Percentiles rank a stretch among this genome's conserved stretches.
These are phyloP conservation scores for Zoroaster sp. DNA, from an alignment of 53 echinoderm and acorn worm species.

Conservation along the genomic window DNA sequence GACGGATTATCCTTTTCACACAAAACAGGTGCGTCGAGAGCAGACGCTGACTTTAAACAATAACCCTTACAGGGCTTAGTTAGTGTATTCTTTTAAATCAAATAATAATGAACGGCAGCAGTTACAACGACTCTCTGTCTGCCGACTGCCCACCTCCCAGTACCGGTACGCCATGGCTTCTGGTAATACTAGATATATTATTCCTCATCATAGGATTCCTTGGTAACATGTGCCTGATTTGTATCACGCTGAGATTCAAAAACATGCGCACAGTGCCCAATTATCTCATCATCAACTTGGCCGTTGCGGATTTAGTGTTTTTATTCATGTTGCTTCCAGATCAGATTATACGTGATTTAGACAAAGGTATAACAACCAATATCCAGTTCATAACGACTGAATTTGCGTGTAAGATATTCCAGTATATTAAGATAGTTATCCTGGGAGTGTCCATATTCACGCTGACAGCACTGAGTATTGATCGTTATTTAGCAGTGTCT, in stretches of 20 bases:
- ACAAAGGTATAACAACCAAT: too few species aligned
- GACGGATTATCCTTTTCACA: too few species aligned
- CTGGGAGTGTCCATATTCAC: constrained; percentile 47
- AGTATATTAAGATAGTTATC: constrained; percentile 27
- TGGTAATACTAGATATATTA: too few species aligned
- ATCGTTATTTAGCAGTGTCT: constrained; percentile 55
- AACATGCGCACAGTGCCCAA: constrained; percentile 63
- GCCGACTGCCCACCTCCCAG: too few species aligned
- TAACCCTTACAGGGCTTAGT: too few species aligned
- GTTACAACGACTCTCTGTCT: too few species aligned
- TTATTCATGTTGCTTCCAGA: constrained; percentile 7
- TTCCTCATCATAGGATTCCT: constrained; percentile 50
- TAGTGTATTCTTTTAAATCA: too few species aligned
- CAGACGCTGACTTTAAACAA: too few species aligned
- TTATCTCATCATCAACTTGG: constrained; percentile 51
- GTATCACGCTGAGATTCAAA: constrained; percentile 38
- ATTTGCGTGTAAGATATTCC: not conserved
- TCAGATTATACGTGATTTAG: not conserved
- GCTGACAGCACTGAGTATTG: constrained; percentile 59
- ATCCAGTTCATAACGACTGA: not conserved
- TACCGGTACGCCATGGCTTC: too few species aligned
- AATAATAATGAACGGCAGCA: too few species aligned
- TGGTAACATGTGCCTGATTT: constrained; percentile 36
- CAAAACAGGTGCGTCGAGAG: too few species aligned
- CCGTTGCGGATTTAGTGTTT: constrained; percentile 35